Evolutionary conservation across 2,113 vertebrate species (phyloP), one percentile per base, ranked within the genome.

Genomic region (Paraplagusia blochii): DNA sequence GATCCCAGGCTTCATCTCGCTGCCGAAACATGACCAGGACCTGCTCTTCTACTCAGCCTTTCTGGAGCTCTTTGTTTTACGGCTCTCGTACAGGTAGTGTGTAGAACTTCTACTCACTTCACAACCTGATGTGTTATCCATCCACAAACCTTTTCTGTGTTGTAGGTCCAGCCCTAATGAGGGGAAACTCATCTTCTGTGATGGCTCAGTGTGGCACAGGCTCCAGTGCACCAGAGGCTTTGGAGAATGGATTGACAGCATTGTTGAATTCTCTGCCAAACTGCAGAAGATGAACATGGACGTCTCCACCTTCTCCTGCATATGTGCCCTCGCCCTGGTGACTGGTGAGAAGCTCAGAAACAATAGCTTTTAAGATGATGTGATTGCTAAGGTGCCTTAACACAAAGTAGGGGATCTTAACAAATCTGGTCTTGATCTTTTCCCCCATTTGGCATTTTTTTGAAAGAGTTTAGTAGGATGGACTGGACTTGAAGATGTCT

Each of bases 211-310:
- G 74, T 89, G 96, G 87, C 94, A 95, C 89, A 92, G 94, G 87
- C 67, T 95, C 74, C 96, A 97, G 90, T 97, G 95, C 42, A 90
- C 96, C 54, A 93, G 96, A 4, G 97, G 96, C 70, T 99, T 99
- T n/a, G 97, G 95, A 39, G 95, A 97, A 80, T 99, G 97, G 97
- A 95, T 99, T 54, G 95, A 98, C 81, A 92, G 93, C 77, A 98
- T 99, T 13, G 93, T 94, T 17, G 95, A 97, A 9, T 98, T 99
- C 67, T 99, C 95, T 35, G 90, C 93, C 73, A 95, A 93, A 77
- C 81, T 99, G 78, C 95, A 96, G 63, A 95, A 93, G 85, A 94
- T 99, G 96, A 95, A 93, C 88, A 88, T 98, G 55, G 95, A 98
- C 36, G 88, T 97, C 63, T 92, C 95, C 48, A 93, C 95, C 67